Percentiles rank a stretch among this genome's conserved stretches.
Evolutionary conservation across 2,797 vertebrate species (phyloP).

Genomic region (Channallabes apus): DNA sequence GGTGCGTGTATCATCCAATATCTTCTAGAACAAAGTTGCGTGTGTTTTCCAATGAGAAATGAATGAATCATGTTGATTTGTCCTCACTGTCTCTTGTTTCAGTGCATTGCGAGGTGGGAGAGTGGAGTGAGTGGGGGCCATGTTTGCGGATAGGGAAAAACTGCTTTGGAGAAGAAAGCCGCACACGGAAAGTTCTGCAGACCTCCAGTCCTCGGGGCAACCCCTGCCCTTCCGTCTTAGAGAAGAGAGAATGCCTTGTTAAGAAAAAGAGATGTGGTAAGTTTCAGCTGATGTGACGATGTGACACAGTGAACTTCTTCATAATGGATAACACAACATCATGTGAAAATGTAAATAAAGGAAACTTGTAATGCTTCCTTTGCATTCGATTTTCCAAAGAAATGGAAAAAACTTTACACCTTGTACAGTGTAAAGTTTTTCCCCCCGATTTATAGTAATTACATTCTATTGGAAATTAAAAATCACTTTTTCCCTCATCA

Average conservation of each 20-base stretch:
- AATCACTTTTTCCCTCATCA: too few species aligned
- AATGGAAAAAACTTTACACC: too few species aligned
- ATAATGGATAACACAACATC: not conserved
- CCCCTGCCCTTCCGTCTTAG: conserved; percentile 83
- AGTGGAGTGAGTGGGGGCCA: conserved; percentile 91
- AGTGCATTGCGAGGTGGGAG: conserved; percentile 93
- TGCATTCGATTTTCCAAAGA: too few species aligned
- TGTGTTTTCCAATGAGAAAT: not conserved
- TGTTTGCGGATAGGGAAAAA: conserved; percentile 88
- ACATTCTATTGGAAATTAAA: too few species aligned
- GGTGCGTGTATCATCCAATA: conserved; percentile 73
- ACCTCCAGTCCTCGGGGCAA: conserved; percentile 83
- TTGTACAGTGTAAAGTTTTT: too few species aligned
- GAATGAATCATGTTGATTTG: not conserved
- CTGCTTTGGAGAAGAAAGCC: conserved; percentile 89
- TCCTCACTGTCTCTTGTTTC: conserved; percentile 42
- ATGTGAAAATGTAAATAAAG: not conserved
- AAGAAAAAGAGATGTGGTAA: conserved; percentile 91
- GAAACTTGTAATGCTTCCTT: too few species aligned
- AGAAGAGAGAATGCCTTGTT: conserved; percentile 88
- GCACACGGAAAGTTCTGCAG: conserved; percentile 84
- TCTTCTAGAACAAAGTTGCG: not conserved
- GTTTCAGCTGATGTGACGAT: conserved; percentile 52
- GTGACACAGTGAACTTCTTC: not conserved
- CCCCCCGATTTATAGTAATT: too few species aligned